phyloP scores from a whole-genome alignment of 2,888 invertebrate genomes.

The Drosophila affinis region DNA sequence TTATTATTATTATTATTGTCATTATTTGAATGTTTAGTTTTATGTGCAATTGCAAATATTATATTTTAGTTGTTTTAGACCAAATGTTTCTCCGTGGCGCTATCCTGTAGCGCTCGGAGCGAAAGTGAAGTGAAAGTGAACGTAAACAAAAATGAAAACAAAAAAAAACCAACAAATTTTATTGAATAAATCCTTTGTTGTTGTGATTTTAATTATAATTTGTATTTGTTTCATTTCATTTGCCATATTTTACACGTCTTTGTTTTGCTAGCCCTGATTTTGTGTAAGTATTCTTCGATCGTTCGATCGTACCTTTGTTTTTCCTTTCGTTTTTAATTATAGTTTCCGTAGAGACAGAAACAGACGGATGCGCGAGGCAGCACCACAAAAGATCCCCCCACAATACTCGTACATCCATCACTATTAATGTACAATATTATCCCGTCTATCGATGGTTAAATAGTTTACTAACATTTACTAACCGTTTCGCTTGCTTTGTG shows the following conservation, averaged over 20 bases:
- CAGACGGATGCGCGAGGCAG: neutral
- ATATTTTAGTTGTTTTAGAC: conserved; percentile 56
- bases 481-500: neutral
- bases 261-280: conserved; percentile 36
- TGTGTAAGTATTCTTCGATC: conserved; percentile 49
- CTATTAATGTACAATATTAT: too few relatives aligned
- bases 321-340: conserved; percentile 8
- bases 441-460: neutral
- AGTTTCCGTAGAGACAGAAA: neutral
- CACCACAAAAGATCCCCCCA: too few relatives aligned
- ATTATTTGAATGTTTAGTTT: conserved; percentile 60
- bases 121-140: conserved; percentile 15
- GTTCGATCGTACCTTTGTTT: conserved; percentile 7
- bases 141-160: conserved; percentile 12
- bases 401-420: too few relatives aligned
- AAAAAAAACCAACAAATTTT: conserved; percentile 41
- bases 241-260: conserved; percentile 29
- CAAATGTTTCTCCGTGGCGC: conserved; percentile 44
- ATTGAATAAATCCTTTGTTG: conserved; percentile 67
- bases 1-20: conserved; percentile 48
- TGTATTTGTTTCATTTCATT: conserved; percentile 15
- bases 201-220: conserved; percentile 60
- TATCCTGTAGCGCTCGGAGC: conserved; percentile 5
- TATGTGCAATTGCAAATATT: conserved; percentile 22
- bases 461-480: too few relatives aligned